These are phyloP conservation scores for Cancer borealis DNA, from an alignment of 2,888 invertebrate genomes.

Conservation along the genomic window DNA sequence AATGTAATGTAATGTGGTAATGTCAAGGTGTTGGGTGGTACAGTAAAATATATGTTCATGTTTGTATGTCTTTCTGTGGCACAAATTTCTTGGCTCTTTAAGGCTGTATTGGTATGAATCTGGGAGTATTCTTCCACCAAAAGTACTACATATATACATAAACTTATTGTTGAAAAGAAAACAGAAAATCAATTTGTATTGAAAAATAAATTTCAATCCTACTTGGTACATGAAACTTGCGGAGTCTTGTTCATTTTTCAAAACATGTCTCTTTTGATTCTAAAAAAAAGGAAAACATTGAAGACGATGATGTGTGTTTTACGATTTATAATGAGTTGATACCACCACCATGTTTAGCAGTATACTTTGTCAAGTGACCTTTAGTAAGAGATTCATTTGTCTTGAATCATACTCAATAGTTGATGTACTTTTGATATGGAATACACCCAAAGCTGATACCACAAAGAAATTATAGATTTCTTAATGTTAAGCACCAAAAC, in stretches of 20 bases:
- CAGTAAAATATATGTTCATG: background rate
- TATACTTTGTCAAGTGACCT: background rate
- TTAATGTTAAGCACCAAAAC: conserved; percentile 4
- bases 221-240: background rate
- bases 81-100: background rate
- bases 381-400: background rate
- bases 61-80: background rate
- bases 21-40: background rate
- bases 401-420: background rate
- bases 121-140: background rate
- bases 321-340: background rate
- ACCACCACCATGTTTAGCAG: background rate
- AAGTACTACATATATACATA: background rate
- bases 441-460: background rate
- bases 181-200: background rate
- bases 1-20: background rate
- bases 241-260: background rate
- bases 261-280: background rate
- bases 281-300: background rate
- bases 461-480: background rate
- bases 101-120: background rate
- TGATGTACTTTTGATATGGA: background rate
- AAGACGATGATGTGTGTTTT: background rate
- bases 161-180: background rate
- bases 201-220: background rate